Evolutionary conservation across 2,888 invertebrate species (phyloP).

Genomic region (Priocnemis perturbator): DNA sequence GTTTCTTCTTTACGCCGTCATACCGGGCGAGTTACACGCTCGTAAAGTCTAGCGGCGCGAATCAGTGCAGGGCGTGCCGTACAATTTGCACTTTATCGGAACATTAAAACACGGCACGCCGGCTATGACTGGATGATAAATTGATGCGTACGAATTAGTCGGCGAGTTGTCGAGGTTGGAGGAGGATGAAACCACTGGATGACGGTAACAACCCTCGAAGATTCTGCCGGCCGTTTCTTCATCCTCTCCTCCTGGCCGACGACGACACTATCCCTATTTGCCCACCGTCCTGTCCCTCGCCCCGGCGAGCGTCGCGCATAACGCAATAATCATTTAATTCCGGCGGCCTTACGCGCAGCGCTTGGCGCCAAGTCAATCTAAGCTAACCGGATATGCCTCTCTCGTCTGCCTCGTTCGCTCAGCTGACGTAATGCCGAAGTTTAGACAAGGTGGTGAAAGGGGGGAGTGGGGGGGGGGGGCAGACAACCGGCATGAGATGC

Average conservation of each 20-base stretch:
- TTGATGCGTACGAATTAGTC: no score
- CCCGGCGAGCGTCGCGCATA: constrained; percentile 58
- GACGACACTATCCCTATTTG: constrained; percentile 6
- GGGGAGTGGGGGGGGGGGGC: constrained; percentile 2
- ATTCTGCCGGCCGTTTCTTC: constrained; percentile 12
- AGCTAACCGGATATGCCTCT: constrained; percentile 74
- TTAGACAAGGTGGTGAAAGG: constrained; percentile 36
- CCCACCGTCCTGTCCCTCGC: constrained; percentile 21
- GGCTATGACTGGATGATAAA: no score
- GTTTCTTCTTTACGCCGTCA: neutral
- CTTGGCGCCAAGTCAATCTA: constrained; percentile 75
- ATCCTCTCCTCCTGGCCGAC: constrained; percentile 20
- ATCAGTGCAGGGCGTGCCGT: no score
- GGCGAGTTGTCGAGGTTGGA: no score
- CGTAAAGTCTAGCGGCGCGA: no score
- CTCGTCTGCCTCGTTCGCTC: constrained; percentile 62
- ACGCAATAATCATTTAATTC: constrained; percentile 75
- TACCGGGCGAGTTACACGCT: no score
- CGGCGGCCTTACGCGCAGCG: constrained; percentile 72
- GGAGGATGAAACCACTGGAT: no score
- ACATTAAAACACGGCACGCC: no score
- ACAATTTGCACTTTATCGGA: no score
- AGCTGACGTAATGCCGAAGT: constrained; percentile 68
- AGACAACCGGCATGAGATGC: neutral
- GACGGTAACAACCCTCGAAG: constrained; percentile 2